Evolutionary conservation across 2,888 invertebrate species (phyloP).

Genomic region (Bedellia somnulentella): DNA sequence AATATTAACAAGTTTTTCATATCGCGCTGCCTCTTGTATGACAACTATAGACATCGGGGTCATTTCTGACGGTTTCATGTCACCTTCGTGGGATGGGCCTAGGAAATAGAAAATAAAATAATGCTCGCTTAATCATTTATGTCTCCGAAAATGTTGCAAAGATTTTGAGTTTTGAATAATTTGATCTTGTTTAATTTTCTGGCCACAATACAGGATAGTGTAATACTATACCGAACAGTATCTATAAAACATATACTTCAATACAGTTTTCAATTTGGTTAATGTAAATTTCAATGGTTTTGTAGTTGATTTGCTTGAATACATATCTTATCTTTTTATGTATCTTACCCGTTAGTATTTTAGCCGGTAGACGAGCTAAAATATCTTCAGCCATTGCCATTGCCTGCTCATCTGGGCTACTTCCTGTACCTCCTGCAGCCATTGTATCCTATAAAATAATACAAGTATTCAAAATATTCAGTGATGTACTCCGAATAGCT

Average conservation of each 20-base stretch:
- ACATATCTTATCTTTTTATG: too few relatives aligned
- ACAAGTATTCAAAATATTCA: too few relatives aligned
- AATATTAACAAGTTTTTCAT: slow-evolving; percentile 73
- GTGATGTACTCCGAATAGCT: too few relatives aligned
- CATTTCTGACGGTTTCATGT: slow-evolving; percentile 76
- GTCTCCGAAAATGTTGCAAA: background rate
- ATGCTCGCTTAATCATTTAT: background rate
- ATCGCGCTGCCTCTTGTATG: slow-evolving; percentile 83
- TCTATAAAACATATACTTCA: too few relatives aligned
- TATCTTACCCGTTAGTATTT: slow-evolving; percentile 54
- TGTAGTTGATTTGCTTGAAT: too few relatives aligned
- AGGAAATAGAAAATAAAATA: background rate
- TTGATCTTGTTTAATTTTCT: too few relatives aligned
- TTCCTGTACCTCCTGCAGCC: slow-evolving; percentile 60
- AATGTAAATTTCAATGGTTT: too few relatives aligned
- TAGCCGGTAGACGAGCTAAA: slow-evolving; percentile 70
- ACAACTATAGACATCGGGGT: slow-evolving; percentile 93
- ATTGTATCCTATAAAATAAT: slow-evolving; percentile 59
- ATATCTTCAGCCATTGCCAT: slow-evolving; percentile 80
- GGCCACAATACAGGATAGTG: too few relatives aligned
- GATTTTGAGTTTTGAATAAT: too few relatives aligned
- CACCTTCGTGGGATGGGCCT: slow-evolving; percentile 65
- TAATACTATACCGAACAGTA: too few relatives aligned
- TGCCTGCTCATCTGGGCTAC: slow-evolving; percentile 78
- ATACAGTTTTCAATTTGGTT: too few relatives aligned